These are phyloP conservation scores for Amiota minor DNA, from an alignment of 2,888 invertebrate species.

Conservation along the genomic window DNA sequence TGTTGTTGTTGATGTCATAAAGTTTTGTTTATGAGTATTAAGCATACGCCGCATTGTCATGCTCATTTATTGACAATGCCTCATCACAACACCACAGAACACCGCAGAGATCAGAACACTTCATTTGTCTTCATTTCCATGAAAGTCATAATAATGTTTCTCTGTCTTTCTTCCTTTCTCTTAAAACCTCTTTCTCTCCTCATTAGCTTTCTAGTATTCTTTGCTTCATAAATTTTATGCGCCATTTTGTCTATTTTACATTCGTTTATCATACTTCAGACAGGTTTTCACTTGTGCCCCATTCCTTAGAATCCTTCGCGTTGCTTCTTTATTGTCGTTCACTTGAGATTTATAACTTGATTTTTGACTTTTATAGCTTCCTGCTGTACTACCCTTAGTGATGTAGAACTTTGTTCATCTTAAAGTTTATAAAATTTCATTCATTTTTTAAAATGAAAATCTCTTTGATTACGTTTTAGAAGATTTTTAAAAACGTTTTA, in stretches of 20 bases:
- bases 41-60: background rate
- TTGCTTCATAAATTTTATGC: constrained; percentile 7
- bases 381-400: background rate
- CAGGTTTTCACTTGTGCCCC: background rate
- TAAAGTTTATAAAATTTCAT: too few relatives aligned
- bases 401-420: too few relatives aligned
- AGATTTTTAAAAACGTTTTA: too few relatives aligned
- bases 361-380: constrained; percentile 4
- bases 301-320: background rate
- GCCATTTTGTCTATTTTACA: background rate
- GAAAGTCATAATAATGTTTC: background rate
- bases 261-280: background rate
- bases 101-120: background rate
- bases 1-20: constrained; percentile 17
- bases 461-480: too few relatives aligned
- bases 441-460: too few relatives aligned
- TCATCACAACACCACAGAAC: too few relatives aligned
- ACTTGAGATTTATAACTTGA: background rate
- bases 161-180: background rate
- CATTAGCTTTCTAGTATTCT: background rate
- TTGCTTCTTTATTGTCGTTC: constrained; percentile 1
- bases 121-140: constrained; percentile 2
- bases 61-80: background rate
- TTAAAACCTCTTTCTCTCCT: background rate
- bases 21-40: background rate